These are phyloP conservation scores for Mongoloraphidia duomilia DNA, from an alignment of 2,888 invertebrate species.

Conservation along the genomic window DNA sequence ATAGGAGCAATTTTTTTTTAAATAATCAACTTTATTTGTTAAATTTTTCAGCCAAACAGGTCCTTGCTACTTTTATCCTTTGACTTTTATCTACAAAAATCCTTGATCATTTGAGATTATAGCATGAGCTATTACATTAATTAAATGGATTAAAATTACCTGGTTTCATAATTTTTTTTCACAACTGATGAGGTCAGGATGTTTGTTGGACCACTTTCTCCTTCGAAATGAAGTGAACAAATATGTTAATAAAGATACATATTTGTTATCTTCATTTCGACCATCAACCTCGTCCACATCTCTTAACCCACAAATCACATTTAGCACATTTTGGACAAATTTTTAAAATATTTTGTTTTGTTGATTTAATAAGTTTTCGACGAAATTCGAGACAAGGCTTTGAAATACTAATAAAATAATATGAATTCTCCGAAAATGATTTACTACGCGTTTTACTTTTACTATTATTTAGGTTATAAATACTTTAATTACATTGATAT, in stretches of 20 bases:
- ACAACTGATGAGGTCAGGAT: background rate
- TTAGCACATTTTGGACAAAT: conserved; percentile 3
- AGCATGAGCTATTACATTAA: no score
- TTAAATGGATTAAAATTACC: no score
- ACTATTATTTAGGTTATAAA: no score
- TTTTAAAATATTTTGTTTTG: conserved; percentile 1
- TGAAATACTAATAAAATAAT: conserved; percentile 6
- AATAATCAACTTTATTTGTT: no score
- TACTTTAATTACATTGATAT: no score
- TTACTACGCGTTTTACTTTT: conserved; percentile 5
- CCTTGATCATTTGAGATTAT: no score
- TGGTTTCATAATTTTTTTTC: background rate
- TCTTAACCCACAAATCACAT: conserved; percentile 8
- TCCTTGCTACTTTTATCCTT: no score
- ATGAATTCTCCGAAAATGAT: conserved; percentile 3
- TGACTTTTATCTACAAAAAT: no score
- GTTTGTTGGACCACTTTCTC: conserved; percentile 1
- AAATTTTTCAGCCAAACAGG: no score
- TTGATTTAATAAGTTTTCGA: conserved; percentile 5
- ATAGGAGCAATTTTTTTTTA: no score
- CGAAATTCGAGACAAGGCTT: conserved; percentile 7
- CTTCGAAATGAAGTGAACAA: conserved; percentile 3
- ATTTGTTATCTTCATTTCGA: background rate
- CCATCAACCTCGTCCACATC: conserved; percentile 4
- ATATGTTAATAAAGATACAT: no score